Evolutionary conservation across 1,140 invertebrate genomes (phyloP).

Genomic region (Thaumatotibia leucotreta): DNA sequence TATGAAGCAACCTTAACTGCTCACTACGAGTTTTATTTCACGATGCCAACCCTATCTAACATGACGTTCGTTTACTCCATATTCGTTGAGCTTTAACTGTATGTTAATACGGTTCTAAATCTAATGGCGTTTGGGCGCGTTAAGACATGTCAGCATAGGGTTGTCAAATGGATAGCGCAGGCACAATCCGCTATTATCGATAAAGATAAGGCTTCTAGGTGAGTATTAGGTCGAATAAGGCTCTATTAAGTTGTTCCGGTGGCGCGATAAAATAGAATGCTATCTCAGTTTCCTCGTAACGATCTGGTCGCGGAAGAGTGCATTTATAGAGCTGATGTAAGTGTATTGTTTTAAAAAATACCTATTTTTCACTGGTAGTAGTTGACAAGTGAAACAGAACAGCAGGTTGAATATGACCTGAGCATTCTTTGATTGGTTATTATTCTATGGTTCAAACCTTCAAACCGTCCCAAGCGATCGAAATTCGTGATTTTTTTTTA

Average conservation of each 20-base stretch:
- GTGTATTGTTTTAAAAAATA: neutral
- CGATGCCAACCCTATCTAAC: slow-evolving; percentile 31
- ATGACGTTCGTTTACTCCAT: neutral
- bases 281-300: neutral
- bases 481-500: no score
- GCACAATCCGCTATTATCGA: slow-evolving; percentile 56
- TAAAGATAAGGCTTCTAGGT: slow-evolving; percentile 52
- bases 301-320: neutral
- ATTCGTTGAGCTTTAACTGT: slow-evolving; percentile 5
- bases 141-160: slow-evolving; percentile 19
- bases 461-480: no score
- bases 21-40: slow-evolving; percentile 48
- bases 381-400: no score
- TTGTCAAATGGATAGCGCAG: slow-evolving; percentile 35
- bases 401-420: no score
- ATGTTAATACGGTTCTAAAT: neutral
- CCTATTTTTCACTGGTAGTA: no score
- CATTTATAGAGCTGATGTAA: neutral
- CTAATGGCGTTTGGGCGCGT: neutral
- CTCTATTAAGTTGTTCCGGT: slow-evolving; percentile 50
- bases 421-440: no score
- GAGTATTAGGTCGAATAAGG: slow-evolving; percentile 44
- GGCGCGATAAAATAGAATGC: slow-evolving; percentile 22
- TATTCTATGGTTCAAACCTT: no score
- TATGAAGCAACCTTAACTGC: slow-evolving; percentile 41